Evolutionary conservation across 2,888 invertebrate species (phyloP).

Genomic region (Drosophila lacicola): DNA sequence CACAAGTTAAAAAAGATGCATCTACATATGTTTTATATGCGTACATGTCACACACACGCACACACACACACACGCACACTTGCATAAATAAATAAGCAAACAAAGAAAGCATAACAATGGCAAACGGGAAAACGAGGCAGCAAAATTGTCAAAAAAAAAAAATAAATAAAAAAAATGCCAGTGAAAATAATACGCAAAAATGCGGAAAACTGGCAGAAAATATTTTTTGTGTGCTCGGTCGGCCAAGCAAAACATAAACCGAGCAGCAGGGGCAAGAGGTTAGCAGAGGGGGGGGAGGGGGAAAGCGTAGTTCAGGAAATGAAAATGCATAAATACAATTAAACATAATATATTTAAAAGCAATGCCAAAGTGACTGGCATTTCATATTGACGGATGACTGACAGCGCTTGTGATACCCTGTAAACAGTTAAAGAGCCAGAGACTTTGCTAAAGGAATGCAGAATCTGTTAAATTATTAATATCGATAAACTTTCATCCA

Average conservation of each 20-base stretch:
- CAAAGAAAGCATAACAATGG: conserved; percentile 49
- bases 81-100: conserved; percentile 66
- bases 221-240: conserved; percentile 52
- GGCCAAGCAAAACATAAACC: conserved; percentile 43
- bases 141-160: conserved; percentile 52
- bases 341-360: conserved; percentile 31
- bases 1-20: conserved; percentile 68
- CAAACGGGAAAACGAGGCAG: conserved; percentile 22
- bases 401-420: too few relatives aligned
- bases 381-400: not conserved
- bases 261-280: conserved; percentile 11
- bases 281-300: not conserved
- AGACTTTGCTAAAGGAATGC: too few relatives aligned
- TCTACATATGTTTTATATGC: conserved; percentile 47
- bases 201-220: conserved; percentile 60
- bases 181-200: conserved; percentile 75
- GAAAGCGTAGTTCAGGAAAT: not conserved
- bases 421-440: too few relatives aligned
- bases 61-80: conserved; percentile 18
- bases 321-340: conserved; percentile 39
- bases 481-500: too few relatives aligned
- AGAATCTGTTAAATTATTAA: too few relatives aligned
- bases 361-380: conserved; percentile 13
- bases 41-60: conserved; percentile 1
- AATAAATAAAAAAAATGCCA: conserved; percentile 35